phyloP scores from a whole-genome alignment of 2,797 vertebrate species.

The Spheniscus humboldti region DNA sequence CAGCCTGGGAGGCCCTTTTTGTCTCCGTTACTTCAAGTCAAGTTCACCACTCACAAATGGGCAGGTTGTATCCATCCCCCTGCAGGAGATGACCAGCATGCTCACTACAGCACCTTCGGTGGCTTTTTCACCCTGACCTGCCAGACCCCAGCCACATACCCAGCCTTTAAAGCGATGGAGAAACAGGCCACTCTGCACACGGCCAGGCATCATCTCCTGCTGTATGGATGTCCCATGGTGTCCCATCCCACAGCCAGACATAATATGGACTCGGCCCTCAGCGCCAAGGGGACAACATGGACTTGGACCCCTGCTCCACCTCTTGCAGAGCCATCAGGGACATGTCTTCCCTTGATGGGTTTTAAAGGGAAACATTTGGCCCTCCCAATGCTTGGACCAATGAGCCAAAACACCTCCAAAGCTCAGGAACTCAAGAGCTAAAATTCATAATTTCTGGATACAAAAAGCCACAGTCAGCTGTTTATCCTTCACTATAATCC shows the following conservation, averaged over 20 bases:
- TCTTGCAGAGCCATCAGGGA: background rate
- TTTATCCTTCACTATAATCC: background rate
- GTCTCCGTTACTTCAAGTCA: background rate
- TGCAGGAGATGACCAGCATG: too few species aligned
- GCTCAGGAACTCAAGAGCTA: background rate
- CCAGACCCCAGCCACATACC: background rate
- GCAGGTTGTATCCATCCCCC: background rate
- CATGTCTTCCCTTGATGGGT: background rate
- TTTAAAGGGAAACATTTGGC: background rate
- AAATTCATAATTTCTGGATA: background rate
- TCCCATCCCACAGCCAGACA: background rate
- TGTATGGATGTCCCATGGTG: background rate
- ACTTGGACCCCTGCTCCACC: background rate
- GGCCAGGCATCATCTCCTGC: background rate
- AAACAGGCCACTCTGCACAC: background rate
- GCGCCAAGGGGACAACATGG: fast-evolving
- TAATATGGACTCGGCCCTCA: background rate
- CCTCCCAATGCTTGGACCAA: background rate
- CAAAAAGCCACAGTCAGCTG: background rate
- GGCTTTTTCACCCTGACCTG: background rate
- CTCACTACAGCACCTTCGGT: background rate
- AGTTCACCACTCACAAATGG: background rate
- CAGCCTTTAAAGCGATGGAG: background rate
- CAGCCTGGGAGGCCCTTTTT: background rate
- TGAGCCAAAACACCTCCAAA: background rate